phyloP scores from a whole-genome alignment of 2,113 vertebrate genomes.

The Chiloscyllium plagiosum region DNA sequence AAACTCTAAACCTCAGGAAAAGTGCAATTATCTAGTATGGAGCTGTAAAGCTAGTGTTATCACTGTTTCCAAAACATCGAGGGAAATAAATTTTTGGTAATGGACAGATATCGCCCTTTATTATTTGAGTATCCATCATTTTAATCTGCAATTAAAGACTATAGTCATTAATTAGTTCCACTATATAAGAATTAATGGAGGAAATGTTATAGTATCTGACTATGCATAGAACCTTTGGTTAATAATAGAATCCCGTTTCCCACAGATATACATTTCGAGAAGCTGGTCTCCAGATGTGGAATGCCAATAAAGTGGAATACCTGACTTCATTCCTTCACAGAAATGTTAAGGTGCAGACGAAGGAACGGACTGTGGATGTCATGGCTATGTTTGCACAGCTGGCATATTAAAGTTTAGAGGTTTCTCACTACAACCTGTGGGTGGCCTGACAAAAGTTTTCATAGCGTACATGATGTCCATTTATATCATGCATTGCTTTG shows the following conservation, averaged over 20 bases:
- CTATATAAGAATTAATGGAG: neutral
- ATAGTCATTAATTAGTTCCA: neutral
- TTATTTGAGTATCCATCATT: neutral
- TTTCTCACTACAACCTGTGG: constrained; percentile 28
- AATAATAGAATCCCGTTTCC: constrained; percentile 16
- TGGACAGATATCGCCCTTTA: neutral
- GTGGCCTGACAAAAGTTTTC: constrained; percentile 24
- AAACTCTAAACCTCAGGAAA: neutral
- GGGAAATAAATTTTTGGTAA: neutral
- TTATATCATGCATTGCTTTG: neutral
- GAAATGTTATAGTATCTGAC: neutral
- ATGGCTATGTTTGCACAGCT: constrained; percentile 26
- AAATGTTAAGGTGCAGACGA: constrained; percentile 28
- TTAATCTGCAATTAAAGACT: neutral
- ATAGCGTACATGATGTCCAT: neutral
- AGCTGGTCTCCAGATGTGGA: constrained; percentile 36
- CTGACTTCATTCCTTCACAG: constrained; percentile 31
- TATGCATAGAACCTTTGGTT: neutral
- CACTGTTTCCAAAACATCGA: neutral
- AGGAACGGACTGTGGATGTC: constrained; percentile 30
- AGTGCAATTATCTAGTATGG: neutral
- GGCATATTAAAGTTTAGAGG: constrained; percentile 26
- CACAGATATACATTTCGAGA: constrained; percentile 23
- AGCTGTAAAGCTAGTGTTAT: neutral
- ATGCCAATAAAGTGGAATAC: constrained; percentile 32